Evolutionary conservation across 2,888 invertebrate species (phyloP).

Genomic region (Drosophila cyrtoloma): DNA sequence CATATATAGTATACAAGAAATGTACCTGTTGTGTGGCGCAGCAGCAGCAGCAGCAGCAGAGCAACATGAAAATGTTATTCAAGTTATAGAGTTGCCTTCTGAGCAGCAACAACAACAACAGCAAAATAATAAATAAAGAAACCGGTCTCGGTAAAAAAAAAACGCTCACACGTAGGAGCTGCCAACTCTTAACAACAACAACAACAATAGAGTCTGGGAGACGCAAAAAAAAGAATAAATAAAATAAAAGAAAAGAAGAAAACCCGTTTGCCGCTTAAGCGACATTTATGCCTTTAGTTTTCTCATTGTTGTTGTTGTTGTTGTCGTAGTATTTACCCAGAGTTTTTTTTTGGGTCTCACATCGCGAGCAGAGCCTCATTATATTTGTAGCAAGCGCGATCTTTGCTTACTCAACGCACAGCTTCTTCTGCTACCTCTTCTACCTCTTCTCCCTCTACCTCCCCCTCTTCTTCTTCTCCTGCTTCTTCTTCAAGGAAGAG

Average conservation of each 20-base stretch:
- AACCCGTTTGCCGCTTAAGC: slow-evolving; percentile 67
- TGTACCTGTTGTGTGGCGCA: slow-evolving; percentile 50
- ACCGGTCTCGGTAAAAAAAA: slow-evolving; percentile 47
- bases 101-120: slow-evolving; percentile 16
- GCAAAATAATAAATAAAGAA: slow-evolving; percentile 43
- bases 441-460: neutral
- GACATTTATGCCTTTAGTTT: slow-evolving; percentile 58
- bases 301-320: slow-evolving; percentile 3
- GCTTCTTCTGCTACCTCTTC: slow-evolving; percentile 8
- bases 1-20: slow-evolving; percentile 31
- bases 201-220: slow-evolving; percentile 34
- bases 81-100: slow-evolving; percentile 58
- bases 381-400: slow-evolving; percentile 35
- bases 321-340: slow-evolving; percentile 14
- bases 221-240: slow-evolving; percentile 23
- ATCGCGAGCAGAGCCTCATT: slow-evolving; percentile 27
- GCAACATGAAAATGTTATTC: slow-evolving; percentile 57
- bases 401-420: slow-evolving; percentile 34
- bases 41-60: slow-evolving; percentile 22
- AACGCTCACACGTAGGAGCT: slow-evolving; percentile 49
- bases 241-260: slow-evolving; percentile 3
- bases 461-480: neutral
- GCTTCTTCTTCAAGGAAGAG: slow-evolving; percentile 35
- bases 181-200: slow-evolving; percentile 38
- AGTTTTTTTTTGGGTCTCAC: slow-evolving; percentile 10